Conservation (phyloP, 2,113 vertebrate genomes). For the Hypocryptadius cinnamomeus region DNA sequence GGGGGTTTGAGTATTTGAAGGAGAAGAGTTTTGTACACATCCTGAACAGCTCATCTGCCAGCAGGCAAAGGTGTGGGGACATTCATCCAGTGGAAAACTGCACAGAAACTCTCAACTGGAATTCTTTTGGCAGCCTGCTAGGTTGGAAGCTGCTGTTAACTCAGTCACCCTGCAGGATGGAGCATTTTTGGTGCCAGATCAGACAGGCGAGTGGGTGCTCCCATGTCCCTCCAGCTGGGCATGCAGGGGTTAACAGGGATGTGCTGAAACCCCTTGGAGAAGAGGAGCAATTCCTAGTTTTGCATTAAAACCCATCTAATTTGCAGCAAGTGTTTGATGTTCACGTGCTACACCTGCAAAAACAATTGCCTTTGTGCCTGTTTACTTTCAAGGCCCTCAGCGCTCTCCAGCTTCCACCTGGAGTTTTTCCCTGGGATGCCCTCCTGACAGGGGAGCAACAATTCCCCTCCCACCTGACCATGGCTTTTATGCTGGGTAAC, state of each 20-base stretch:
- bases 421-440: not conserved
- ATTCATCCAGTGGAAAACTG: not conserved
- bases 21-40: not conserved
- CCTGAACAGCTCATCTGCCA: not conserved
- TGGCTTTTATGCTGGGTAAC: not conserved
- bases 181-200: not conserved
- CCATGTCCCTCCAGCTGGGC: not conserved
- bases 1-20: not conserved
- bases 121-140: not conserved
- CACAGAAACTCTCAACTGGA: not conserved
- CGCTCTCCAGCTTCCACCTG: not conserved
- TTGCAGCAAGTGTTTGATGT: not conserved
- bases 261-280: not conserved
- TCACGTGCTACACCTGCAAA: not conserved
- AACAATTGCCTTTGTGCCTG: not conserved
- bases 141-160: accelerated
- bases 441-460: not conserved
- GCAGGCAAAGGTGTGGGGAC: not conserved
- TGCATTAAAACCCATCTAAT: not conserved
- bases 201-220: not conserved
- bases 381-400: not conserved
- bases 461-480: not conserved
- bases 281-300: not conserved
- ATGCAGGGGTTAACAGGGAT: not conserved
- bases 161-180: not conserved